phyloP scores from a whole-genome alignment of 2,797 vertebrate genomes.

The Sarcoramphus papa region DNA sequence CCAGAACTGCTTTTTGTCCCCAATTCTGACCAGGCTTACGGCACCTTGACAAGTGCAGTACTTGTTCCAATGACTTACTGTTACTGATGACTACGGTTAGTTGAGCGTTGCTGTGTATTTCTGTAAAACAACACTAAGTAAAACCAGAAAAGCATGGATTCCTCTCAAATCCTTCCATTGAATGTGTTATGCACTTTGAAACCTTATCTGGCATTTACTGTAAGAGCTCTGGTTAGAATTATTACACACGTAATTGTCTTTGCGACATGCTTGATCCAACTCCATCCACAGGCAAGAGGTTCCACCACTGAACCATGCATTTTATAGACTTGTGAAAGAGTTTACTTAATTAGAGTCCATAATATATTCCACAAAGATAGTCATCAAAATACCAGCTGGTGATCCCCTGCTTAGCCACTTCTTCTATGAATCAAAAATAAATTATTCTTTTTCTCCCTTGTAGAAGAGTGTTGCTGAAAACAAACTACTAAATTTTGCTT shows the following conservation, averaged over 20 bases:
- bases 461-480: slow-evolving; percentile 29
- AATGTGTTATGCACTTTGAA: background rate
- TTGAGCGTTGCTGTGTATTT: background rate
- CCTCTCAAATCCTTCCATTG: background rate
- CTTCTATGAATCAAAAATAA: slow-evolving; percentile 19
- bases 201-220: background rate
- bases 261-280: background rate
- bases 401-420: slow-evolving; percentile 9
- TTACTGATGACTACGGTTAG: background rate
- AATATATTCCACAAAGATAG: background rate
- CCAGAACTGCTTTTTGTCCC: background rate
- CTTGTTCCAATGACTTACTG: background rate
- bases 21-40: background rate
- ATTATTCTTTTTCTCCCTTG: background rate
- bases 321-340: background rate
- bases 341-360: background rate
- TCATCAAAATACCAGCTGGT: background rate
- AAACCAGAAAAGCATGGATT: background rate
- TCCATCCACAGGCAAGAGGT: background rate
- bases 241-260: background rate
- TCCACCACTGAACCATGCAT: background rate
- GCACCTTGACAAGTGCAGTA: accelerated
- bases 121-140: background rate
- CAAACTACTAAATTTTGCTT: slow-evolving; percentile 50
- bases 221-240: background rate